Evolutionary conservation across 2,797 vertebrate genomes (phyloP).

Genomic region (Erithacus rubecula): DNA sequence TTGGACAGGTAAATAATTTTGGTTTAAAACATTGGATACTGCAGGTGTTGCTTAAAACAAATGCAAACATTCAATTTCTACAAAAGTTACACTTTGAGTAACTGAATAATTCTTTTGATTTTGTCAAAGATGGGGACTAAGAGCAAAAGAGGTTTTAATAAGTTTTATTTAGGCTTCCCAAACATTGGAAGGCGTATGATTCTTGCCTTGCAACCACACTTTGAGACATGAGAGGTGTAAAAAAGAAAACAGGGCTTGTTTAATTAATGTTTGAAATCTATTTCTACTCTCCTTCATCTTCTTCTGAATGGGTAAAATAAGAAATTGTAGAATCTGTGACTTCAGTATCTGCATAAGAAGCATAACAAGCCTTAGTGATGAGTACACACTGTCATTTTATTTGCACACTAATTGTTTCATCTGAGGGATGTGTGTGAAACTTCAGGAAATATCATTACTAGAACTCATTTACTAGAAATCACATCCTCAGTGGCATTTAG

Average conservation of each 20-base stretch:
- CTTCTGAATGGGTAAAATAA: not conserved
- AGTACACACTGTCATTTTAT: not conserved
- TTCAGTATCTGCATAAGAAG: not conserved
- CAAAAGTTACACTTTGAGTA: not conserved
- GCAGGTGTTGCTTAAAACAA: not conserved
- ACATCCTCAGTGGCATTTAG: not conserved
- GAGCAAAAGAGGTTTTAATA: not conserved
- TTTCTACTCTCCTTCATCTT: not conserved
- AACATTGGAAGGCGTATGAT: not conserved
- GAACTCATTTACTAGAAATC: constrained; percentile 1
- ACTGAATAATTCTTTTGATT: not conserved
- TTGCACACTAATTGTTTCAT: not conserved
- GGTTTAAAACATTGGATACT: not conserved
- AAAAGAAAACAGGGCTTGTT: not conserved
- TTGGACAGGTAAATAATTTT: not conserved
- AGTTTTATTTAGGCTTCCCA: not conserved
- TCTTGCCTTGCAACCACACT: not conserved
- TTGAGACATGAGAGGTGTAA: not conserved
- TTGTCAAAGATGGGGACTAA: not conserved
- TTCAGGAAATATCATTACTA: not conserved
- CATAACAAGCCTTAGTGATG: not conserved
- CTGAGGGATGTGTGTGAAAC: not conserved
- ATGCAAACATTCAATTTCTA: not conserved
- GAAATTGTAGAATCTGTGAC: not conserved
- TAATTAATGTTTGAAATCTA: not conserved